A percentile compares a stretch with the other conserved stretches of the same genome.
Conservation (phyloP, 2,113 vertebrate species). For the Talpa occidentalis region DNA sequence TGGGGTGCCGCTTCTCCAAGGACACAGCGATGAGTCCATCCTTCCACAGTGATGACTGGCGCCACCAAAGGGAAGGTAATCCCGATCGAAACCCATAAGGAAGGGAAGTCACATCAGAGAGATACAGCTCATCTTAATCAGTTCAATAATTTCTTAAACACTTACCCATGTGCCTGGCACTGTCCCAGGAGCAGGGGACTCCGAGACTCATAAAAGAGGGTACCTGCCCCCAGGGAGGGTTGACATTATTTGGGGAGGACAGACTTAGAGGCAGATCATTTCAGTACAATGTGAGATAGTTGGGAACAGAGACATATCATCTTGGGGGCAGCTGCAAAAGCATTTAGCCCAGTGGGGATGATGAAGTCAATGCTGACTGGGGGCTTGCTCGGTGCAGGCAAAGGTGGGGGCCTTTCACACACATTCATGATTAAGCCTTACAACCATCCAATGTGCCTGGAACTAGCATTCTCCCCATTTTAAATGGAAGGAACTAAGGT, state of each 20-base stretch:
- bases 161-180: background rate
- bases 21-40: background rate
- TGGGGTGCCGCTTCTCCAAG: background rate
- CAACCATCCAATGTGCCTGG: rapidly evolving
- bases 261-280: background rate
- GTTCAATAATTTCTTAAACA: background rate
- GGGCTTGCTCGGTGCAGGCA: background rate
- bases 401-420: rapidly evolving
- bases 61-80: background rate
- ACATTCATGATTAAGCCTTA: no score
- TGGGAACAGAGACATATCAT: background rate
- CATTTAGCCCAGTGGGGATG: no score
- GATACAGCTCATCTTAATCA: background rate
- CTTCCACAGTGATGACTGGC: background rate
- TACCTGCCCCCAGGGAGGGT: background rate
- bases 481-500: background rate
- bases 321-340: background rate
- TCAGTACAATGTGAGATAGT: background rate
- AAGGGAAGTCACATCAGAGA: background rate
- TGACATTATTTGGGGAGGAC: background rate
- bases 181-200: background rate
- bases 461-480: background rate
- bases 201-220: background rate
- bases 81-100: background rate
- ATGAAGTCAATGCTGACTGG: rapidly evolving